Percentiles rank a stretch among this genome's conserved stretches.
Evolutionary conservation across 2,888 invertebrate genomes (phyloP).

Genomic region (Blastobasis lacticolella): DNA sequence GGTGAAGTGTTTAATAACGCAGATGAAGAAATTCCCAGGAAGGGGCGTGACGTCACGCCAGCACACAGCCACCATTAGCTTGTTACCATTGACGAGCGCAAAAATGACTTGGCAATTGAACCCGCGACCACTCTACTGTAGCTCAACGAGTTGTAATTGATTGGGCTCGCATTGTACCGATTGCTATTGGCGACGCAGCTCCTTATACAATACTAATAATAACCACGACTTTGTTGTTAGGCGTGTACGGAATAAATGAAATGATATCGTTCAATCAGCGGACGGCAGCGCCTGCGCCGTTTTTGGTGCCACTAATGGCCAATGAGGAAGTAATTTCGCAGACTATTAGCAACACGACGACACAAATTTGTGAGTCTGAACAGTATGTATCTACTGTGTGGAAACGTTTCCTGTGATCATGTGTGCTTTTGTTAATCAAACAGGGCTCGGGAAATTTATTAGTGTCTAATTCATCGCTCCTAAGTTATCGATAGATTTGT

Average conservation of each 20-base stretch:
- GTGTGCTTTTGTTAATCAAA: too few species aligned
- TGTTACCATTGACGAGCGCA: constrained; percentile 33
- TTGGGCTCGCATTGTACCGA: constrained; percentile 29
- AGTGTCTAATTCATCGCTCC: too few species aligned
- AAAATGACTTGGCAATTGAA: constrained; percentile 59
- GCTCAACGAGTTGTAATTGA: constrained; percentile 67
- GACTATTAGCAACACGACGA: constrained; percentile 11
- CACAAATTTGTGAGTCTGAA: too few species aligned
- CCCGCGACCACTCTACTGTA: constrained; percentile 20
- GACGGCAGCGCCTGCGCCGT: neutral
- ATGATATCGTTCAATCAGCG: constrained; percentile 22
- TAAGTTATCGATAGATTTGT: too few species aligned
- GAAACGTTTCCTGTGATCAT: too few species aligned
- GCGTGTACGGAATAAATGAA: constrained; percentile 25
- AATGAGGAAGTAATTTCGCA: constrained; percentile 25
- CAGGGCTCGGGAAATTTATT: too few species aligned
- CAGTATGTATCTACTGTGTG: too few species aligned
- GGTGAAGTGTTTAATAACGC: constrained; percentile 2
- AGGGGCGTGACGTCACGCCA: constrained; percentile 7
- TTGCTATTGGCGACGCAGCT: constrained; percentile 41
- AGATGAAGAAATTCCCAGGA: constrained; percentile 2
- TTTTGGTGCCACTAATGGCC: constrained; percentile 16
- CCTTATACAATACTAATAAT: constrained; percentile 37
- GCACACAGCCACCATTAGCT: constrained; percentile 23
- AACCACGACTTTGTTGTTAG: constrained; percentile 29